Conservation (phyloP, 2,797 vertebrate genomes). For the Dendrocincla fuliginosa region DNA sequence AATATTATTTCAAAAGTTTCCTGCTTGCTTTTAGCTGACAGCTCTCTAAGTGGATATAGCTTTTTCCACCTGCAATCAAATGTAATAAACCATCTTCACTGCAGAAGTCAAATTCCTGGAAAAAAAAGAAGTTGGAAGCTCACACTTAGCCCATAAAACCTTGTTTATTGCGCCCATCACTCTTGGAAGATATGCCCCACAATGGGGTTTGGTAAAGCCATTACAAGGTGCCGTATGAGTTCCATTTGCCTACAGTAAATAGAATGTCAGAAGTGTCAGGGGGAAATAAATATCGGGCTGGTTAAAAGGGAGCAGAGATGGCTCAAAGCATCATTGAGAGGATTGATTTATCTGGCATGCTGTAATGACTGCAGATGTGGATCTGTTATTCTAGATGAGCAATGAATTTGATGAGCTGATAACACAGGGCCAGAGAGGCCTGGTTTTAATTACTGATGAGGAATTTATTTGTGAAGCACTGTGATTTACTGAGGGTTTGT, state of each 20-base stretch:
- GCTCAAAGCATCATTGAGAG: slow-evolving; percentile 82
- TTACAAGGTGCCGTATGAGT: slow-evolving; percentile 82
- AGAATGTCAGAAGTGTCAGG: slow-evolving; percentile 85
- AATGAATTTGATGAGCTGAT: slow-evolving; percentile 85
- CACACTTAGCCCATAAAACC: slow-evolving; percentile 77
- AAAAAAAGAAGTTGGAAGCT: slow-evolving; percentile 74
- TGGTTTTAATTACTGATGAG: slow-evolving; percentile 88
- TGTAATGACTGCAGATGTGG: slow-evolving; percentile 86
- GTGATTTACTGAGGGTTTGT: slow-evolving; percentile 82
- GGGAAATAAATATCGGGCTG: slow-evolving; percentile 85
- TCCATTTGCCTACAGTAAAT: slow-evolving; percentile 90
- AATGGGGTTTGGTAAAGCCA: slow-evolving; percentile 82
- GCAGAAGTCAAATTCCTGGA: slow-evolving; percentile 74
- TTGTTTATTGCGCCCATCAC: slow-evolving; percentile 81
- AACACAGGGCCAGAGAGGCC: slow-evolving; percentile 80
- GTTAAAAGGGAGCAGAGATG: slow-evolving; percentile 85
- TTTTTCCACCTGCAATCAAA: slow-evolving; percentile 73
- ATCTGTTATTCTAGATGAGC: slow-evolving; percentile 86
- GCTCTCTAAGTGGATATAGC: slow-evolving; percentile 65
- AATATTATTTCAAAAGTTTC: slow-evolving; percentile 54
- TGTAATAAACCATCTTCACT: slow-evolving; percentile 72
- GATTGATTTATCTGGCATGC: slow-evolving; percentile 85
- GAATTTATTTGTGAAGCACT: slow-evolving; percentile 83
- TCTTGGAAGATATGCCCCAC: slow-evolving; percentile 81
- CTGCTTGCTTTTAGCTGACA: slow-evolving; percentile 67